Evolutionary conservation across 1,140 invertebrate species (phyloP).

Genomic region (Tetragnatha versicolor): DNA sequence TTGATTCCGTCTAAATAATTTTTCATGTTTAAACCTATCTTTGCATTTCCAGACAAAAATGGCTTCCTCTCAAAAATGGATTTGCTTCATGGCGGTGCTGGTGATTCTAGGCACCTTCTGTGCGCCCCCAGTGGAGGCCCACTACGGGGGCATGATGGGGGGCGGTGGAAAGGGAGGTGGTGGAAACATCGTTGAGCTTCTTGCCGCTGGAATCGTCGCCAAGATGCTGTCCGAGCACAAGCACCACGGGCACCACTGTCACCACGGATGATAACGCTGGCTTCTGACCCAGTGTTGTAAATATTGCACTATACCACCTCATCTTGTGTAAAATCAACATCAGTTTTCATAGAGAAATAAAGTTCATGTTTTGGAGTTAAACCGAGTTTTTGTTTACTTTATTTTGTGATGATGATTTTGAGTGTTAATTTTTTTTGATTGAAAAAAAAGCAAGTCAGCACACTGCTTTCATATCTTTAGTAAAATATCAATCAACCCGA

Average conservation of each 20-base stretch:
- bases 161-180: neutral
- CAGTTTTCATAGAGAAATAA: too few relatives aligned
- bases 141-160: neutral
- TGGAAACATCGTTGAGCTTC: constrained; percentile 29
- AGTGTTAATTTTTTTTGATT: too few relatives aligned
- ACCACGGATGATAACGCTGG: constrained; percentile 14
- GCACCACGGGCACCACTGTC: constrained; percentile 13
- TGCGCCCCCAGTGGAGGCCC: neutral
- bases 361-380: too few relatives aligned
- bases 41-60: constrained; percentile 7
- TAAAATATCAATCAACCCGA: too few relatives aligned
- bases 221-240: constrained; percentile 48
- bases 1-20: too few relatives aligned
- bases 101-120: constrained; percentile 24
- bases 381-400: too few relatives aligned
- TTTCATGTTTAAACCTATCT: neutral
- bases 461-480: too few relatives aligned
- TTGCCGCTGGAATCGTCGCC: constrained; percentile 50
- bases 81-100: constrained; percentile 9
- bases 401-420: too few relatives aligned
- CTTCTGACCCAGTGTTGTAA: too few relatives aligned
- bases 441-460: too few relatives aligned
- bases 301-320: too few relatives aligned
- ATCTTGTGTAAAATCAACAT: too few relatives aligned
- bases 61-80: constrained; percentile 19